Evolutionary conservation across 2,113 vertebrate species (phyloP).

Genomic region (Opisthocomus hoazin): DNA sequence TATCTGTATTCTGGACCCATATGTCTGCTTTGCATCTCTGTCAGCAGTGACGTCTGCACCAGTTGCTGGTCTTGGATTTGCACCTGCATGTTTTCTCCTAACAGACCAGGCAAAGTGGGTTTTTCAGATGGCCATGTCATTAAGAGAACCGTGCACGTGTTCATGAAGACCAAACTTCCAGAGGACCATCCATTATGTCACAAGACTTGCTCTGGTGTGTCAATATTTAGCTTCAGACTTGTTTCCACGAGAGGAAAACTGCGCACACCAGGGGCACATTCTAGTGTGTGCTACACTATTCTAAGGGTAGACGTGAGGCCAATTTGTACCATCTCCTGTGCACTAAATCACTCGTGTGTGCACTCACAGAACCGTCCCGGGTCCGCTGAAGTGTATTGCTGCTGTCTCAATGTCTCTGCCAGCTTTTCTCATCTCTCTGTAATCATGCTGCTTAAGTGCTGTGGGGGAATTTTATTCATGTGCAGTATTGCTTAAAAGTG

Average conservation of each 20-base stretch:
- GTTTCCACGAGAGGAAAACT: not conserved
- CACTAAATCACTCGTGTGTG: too few species aligned
- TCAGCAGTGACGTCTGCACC: not conserved
- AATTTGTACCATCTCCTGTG: not conserved
- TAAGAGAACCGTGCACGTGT: too few species aligned
- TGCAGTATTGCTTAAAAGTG: not conserved
- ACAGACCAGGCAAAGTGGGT: not conserved
- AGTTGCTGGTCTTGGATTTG: not conserved
- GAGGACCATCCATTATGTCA: not conserved
- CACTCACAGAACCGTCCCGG: rapidly evolving
- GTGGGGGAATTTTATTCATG: not conserved
- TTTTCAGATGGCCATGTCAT: not conserved
- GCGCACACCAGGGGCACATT: rapidly evolving
- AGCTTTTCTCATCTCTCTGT: not conserved
- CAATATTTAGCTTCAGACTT: not conserved
- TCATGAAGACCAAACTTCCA: not conserved
- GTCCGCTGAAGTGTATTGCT: not conserved
- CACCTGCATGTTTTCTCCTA: not conserved
- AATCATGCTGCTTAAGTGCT: not conserved
- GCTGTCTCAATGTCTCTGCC: not conserved
- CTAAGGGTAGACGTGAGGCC: not conserved
- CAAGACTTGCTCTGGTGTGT: not conserved
- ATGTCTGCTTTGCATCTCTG: too few species aligned
- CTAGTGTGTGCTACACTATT: not conserved
- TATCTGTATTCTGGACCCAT: not conserved